Evolutionary conservation across 2,888 invertebrate genomes (phyloP).

Genomic region (Sesia apiformis): DNA sequence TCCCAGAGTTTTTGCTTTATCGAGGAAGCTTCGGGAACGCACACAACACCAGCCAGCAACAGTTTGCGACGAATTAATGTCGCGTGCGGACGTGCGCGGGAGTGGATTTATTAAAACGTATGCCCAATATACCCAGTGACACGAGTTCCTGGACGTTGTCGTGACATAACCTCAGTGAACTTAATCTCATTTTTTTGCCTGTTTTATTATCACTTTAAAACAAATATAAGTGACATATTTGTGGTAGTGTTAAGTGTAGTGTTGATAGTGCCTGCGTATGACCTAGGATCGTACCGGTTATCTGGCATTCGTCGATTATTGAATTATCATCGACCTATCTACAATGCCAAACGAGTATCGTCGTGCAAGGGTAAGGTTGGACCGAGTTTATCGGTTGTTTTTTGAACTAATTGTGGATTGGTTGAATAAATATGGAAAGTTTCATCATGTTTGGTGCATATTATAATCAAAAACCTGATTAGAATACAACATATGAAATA

Average conservation of each 20-base stretch:
- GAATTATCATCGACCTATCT: slow-evolving; percentile 12
- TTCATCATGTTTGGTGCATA: background rate
- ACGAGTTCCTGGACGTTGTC: background rate
- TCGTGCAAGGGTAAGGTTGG: slow-evolving; percentile 40
- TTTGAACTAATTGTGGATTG: background rate
- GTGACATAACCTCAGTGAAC: background rate
- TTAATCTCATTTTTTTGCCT: background rate
- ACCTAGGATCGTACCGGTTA: slow-evolving; percentile 1
- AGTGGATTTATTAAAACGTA: background rate
- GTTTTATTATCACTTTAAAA: too few species aligned
- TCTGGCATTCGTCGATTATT: slow-evolving; percentile 23
- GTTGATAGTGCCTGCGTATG: background rate
- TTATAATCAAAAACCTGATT: too few species aligned
- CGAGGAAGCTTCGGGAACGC: slow-evolving; percentile 18
- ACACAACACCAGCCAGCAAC: slow-evolving; percentile 11
- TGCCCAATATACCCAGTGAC: background rate
- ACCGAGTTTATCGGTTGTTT: background rate
- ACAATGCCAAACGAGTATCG: slow-evolving; percentile 45
- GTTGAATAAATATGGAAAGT: background rate
- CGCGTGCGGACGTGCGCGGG: slow-evolving; percentile 25
- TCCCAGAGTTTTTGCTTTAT: slow-evolving; percentile 6
- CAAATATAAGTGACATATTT: too few species aligned
- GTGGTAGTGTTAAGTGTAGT: background rate
- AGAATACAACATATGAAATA: too few species aligned
- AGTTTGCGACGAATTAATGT: slow-evolving; percentile 26